Percentiles rank a stretch among this genome's conserved stretches.
Conservation (phyloP, 2,797 vertebrate species). For the Falco biarmicus region DNA sequence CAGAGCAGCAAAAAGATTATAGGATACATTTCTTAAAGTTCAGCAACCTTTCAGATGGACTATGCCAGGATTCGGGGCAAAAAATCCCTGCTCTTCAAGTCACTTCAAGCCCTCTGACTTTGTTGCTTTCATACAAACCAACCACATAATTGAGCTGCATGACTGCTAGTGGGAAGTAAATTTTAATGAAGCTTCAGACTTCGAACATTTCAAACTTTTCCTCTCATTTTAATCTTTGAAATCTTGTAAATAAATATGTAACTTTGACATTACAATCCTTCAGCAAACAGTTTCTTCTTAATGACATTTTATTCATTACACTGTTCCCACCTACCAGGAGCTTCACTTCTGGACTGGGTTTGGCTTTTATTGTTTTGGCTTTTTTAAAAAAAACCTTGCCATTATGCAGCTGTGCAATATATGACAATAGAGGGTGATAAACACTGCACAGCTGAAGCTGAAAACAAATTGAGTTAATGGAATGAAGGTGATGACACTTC, state of each 20-base stretch:
- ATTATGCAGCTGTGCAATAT: slow-evolving; percentile 52
- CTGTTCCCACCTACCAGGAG: slow-evolving; percentile 3
- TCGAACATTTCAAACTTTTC: background rate
- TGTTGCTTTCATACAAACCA: background rate
- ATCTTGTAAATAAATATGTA: background rate
- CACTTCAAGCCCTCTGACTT: background rate
- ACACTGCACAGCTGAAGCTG: slow-evolving; percentile 52
- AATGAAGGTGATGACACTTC: slow-evolving; percentile 56
- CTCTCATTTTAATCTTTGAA: slow-evolving; percentile 17
- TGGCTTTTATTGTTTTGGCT: background rate
- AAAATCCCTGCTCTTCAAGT: background rate
- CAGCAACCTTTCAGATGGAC: background rate
- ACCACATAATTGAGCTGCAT: background rate
- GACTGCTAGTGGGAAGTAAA: background rate
- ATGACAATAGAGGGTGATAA: slow-evolving; percentile 49
- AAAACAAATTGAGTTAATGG: slow-evolving; percentile 42
- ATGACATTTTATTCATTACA: background rate
- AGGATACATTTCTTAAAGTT: background rate
- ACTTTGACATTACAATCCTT: background rate
- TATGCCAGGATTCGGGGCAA: background rate
- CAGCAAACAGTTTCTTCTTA: slow-evolving; percentile 3
- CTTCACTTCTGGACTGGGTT: background rate
- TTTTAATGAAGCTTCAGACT: background rate
- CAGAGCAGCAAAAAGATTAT: background rate
- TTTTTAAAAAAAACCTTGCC: background rate